Conservation (phyloP, 2,888 invertebrate species). For the Monoplex corrugatus region DNA sequence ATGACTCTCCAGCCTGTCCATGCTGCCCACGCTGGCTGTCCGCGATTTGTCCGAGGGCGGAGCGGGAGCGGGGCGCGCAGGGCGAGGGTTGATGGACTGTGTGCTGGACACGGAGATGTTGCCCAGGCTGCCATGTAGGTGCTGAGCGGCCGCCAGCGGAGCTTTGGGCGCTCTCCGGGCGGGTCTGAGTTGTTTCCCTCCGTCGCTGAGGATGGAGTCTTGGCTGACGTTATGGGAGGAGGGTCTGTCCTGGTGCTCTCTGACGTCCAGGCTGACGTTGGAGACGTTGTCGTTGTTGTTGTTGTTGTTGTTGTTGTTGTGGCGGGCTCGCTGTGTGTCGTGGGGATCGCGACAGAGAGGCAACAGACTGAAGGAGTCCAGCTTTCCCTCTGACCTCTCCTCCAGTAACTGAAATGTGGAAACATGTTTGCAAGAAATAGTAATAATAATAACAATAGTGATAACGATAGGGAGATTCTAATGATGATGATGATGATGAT, state of each 20-base stretch:
- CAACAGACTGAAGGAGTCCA: constrained; percentile 13
- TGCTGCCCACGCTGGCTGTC: constrained; percentile 41
- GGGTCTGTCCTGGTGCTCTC: not conserved
- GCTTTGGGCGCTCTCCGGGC: constrained; percentile 28
- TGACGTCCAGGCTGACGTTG: constrained; percentile 20
- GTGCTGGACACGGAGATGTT: not conserved
- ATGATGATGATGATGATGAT: too few species aligned
- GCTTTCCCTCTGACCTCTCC: constrained; percentile 52
- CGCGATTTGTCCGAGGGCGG: constrained; percentile 32
- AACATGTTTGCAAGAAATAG: too few species aligned
- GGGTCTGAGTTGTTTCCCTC: not conserved
- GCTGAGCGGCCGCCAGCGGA: not conserved
- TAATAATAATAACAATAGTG: too few species aligned
- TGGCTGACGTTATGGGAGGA: constrained; percentile 37
- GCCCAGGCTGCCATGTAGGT: not conserved
- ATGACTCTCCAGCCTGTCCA: constrained; percentile 37
- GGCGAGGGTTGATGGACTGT: constrained; percentile 45
- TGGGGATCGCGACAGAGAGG: not conserved
- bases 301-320: not conserved
- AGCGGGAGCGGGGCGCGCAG: constrained; percentile 54
- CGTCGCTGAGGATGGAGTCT: constrained; percentile 40
- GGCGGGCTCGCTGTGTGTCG: not conserved
- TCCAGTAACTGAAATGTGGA: constrained; percentile 60
- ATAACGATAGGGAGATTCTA: too few species aligned
- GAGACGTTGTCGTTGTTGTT: constrained; percentile 52